A percentile compares a stretch with the other conserved stretches of the same genome.
These are phyloP conservation scores for Cepphus grylle DNA, from an alignment of 2,113 vertebrate genomes.

Conservation along the genomic window DNA sequence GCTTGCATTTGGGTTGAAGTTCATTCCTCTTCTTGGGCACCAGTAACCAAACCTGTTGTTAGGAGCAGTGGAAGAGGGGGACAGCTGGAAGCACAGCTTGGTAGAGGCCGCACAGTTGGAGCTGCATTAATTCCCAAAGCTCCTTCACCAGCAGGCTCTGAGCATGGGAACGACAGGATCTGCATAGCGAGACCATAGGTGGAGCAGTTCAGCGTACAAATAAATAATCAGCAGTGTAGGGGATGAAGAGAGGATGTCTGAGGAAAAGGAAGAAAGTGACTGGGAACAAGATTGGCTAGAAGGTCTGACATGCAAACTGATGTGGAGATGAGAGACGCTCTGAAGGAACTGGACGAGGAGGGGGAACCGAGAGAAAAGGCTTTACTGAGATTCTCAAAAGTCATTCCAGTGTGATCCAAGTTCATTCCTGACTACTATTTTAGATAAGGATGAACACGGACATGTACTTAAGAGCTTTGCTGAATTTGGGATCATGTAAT, in stretches of 20 bases:
- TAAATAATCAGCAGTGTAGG: not conserved
- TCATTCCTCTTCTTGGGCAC: not conserved
- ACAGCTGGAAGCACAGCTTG: not conserved
- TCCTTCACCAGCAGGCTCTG: not conserved
- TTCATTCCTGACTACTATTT: not conserved
- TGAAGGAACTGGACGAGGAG: not conserved
- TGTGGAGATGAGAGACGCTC: not conserved
- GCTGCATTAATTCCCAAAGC: not conserved
- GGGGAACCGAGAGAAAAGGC: not conserved
- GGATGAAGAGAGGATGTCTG: not conserved
- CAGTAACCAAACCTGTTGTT: not conserved
- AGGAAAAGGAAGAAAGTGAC: not conserved
- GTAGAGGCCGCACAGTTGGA: not conserved
- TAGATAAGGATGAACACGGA: not conserved
- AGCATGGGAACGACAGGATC: not conserved
- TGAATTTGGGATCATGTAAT: not conserved
- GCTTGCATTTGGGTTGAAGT: not conserved
- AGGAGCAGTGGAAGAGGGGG: not conserved
- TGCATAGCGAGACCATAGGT: not conserved
- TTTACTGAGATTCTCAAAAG: not conserved
- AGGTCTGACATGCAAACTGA: not conserved
- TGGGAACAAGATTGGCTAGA: not conserved
- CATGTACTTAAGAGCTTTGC: not conserved
- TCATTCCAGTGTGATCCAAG: not conserved
- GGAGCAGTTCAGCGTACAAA: not conserved